Base-by-base conservation (phyloP, 2,797 vertebrate genomes). In the Hemibagrus guttatus region DNA sequence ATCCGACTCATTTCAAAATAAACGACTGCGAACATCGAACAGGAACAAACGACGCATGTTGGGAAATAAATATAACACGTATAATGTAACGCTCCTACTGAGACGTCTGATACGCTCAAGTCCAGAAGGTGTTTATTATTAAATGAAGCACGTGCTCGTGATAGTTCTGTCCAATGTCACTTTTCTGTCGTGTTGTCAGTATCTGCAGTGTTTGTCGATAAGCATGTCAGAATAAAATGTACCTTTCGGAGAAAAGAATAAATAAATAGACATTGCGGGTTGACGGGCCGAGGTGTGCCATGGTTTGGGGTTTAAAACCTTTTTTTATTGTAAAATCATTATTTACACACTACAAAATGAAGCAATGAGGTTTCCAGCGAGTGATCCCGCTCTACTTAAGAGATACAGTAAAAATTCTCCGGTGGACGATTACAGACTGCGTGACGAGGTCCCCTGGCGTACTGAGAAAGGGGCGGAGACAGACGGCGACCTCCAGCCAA, bases 271-370 rank as follows among this genome's bases (percentile, higher is more conserved):
- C 91, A 85, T 91, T 88, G 94, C 61, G 87, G 90, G 92, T 92
- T 92, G 92, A 93, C 91, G 87, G 84, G 91, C 93, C 94, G 93
- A 95, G 93, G 94, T 93, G 90, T 93, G 90, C 89, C 92, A 92
- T 92, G 94, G 19, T 94, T 94, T 94, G 91, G 94, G 93, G 92
- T 95, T 95, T 95, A 96, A 96, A 95, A 95, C 92, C 93, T 96
- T 95, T 88, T 96, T 96, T 96, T 95, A 91, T 95, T 94, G 91
- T 95, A 96, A 93, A 94, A 93, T 94, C 94, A 93, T 91, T 93
- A 87, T 88, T 93, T 95, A 95, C 95, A 96, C 93, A 95, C 94
- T 95, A 95, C 94, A 96, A 83, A 95, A 84, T 91, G 92, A 94
- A 95, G 93, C 92, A 95, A 93, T 95, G 92, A 92, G 92, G 92